Evolutionary conservation across 2,888 invertebrate genomes (phyloP), one percentile per base, ranked within the genome.

Genomic region (Leptinotarsa peninsularis): DNA sequence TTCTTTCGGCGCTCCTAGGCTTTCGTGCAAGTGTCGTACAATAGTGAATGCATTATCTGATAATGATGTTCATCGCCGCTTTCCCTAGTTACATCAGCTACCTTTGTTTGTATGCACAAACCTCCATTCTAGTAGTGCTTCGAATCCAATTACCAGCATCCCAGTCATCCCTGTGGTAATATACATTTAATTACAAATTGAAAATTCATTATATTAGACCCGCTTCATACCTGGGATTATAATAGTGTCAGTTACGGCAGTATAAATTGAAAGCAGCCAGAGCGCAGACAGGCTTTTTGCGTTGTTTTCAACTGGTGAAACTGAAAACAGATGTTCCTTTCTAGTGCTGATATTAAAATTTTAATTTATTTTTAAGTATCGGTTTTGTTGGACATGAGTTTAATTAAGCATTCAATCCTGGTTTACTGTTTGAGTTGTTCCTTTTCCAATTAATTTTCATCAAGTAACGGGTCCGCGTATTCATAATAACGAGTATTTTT

Each of bases 141-240:
- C 71, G 66, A 75, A 78, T 78, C 76, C 78, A 76, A 78, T 78
- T 76, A 78, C 73, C 70, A 73, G 72, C 73, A 73, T 71, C 72
- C 70, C 67, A 76, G 74, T 74, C 76, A 76, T 78, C 76, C 76
- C 74, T 76, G 78, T 73, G 80, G 75, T 76, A 79, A 80, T 77
- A 76, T 77, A 79, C 79, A 80, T 82, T 82, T 81, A 80, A 82
- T 82, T 80, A 81, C 80, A 77, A 80, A 81, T 81, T 81, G 81
- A 78, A 80, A 81, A 81, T 82, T 80, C 78, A 81, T 81, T 80
- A 78, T 78, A 81, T 81, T 76, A 78, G 78, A 75, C 78, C 79
- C 58, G 70, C 73, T 76, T 73, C 75, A 79, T 79, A 80, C 79
- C 78, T 73, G 79, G 78, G 82, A 81, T 82, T 81, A 80, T 76